A percentile compares a stretch with the other conserved stretches of the same genome.
These are phyloP conservation scores for Centropus bengalensis DNA, from an alignment of 2,113 vertebrate genomes.

Conservation along the genomic window DNA sequence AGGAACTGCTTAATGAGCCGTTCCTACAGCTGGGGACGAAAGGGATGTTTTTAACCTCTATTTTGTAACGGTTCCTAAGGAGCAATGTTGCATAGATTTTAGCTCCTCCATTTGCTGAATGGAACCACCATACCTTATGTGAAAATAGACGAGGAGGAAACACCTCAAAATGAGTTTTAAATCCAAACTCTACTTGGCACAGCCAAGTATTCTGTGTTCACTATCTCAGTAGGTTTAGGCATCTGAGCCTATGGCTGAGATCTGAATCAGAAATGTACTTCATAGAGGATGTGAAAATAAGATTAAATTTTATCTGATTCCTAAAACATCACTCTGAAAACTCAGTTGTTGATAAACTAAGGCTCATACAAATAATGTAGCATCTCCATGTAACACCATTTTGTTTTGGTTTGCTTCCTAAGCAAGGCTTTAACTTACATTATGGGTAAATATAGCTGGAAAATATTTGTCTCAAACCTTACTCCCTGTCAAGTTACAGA, in stretches of 20 bases:
- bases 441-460: neutral
- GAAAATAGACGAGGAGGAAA: neutral
- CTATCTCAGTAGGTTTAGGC: neutral
- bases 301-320: neutral
- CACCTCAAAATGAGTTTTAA: neutral
- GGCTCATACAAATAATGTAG: neutral
- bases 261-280: neutral
- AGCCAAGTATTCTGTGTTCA: neutral
- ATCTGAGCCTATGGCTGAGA: neutral
- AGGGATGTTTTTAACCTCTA: slow-evolving; percentile 19
- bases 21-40: slow-evolving; percentile 30
- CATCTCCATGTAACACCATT: neutral
- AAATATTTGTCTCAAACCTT: neutral
- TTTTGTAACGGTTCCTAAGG: slow-evolving; percentile 33
- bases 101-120: neutral
- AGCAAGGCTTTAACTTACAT: neutral
- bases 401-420: neutral
- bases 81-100: neutral
- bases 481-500: neutral
- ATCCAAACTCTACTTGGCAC: neutral
- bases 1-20: slow-evolving; percentile 55
- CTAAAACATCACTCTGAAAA: neutral
- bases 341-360: neutral
- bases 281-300: neutral
- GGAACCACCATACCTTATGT: neutral